Conservation (phyloP, 2,888 invertebrate species). For the Eurois occulta region DNA sequence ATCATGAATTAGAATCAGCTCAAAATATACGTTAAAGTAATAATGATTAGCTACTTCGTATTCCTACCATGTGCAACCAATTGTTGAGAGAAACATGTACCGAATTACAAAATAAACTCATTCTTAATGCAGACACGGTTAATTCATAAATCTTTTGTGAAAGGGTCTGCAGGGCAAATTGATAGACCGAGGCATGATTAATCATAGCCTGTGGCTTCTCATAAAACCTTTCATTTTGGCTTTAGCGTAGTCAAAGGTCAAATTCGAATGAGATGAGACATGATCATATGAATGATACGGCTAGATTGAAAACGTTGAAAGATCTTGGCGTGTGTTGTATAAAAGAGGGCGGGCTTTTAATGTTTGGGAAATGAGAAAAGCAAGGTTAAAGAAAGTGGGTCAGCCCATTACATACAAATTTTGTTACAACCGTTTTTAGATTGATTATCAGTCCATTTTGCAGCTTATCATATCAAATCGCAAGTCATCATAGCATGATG, state of each 20-base stretch:
- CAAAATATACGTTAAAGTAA: conserved; percentile 42
- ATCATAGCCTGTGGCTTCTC: neutral
- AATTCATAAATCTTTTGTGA: neutral
- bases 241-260: conserved; percentile 12
- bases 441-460: neutral
- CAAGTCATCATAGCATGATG: neutral
- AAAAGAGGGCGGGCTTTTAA: too few relatives aligned
- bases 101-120: conserved; percentile 47
- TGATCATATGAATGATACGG: neutral
- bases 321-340: conserved; percentile 1
- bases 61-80: conserved; percentile 48
- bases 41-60: conserved; percentile 50
- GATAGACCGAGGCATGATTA: neutral
- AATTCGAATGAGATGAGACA: conserved; percentile 1
- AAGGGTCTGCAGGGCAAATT: conserved; percentile 4
- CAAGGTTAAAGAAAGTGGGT: neutral
- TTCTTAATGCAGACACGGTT: conserved; percentile 6
- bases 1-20: conserved; percentile 54
- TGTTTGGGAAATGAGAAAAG: neutral
- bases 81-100: conserved; percentile 45
- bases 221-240: neutral
- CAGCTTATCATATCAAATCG: neutral
- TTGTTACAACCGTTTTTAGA: neutral
- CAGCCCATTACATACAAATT: neutral
- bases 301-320: neutral